Evolutionary conservation across 2,113 vertebrate genomes (phyloP), one percentile per base, ranked within the genome.

Genomic region (Malaclemys terrapin): DNA sequence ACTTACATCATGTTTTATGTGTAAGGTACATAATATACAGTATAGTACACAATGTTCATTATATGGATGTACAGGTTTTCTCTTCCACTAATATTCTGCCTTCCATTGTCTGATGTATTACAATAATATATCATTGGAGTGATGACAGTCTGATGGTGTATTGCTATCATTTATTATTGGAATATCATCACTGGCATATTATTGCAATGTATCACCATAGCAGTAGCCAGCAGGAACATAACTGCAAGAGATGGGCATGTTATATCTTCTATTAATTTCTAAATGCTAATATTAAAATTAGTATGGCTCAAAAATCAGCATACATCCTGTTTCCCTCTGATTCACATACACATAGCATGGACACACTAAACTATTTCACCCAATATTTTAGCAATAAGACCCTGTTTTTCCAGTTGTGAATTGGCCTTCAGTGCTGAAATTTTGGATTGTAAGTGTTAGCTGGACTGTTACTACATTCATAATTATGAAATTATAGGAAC

Each of bases 101-200:
- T 92, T 90, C 85, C 76, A 49, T 65, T 97, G 88, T 89, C 92
- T 85, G 81, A 56, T 97, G 88, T 93, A 98, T 91, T 75, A 85
- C 59, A 42, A 82, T 10, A 78, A 90, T 88, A 91, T 91, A 75
- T 94, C 75, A 84, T 87, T 2, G 62, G 85, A 95, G 93, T 87
- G 96, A 94, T 94, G 96, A 97, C 3, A 54, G 91, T 94, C 92
- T 93, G 96, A 93, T 96, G 89, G 84, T 82, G 90, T 97, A 97
- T 97, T 97, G 92, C 94, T 89, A 96, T 97, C 96, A 93, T 97
- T 96, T 97, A 96, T 96, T 97, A 95, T 89, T 90, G 81, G 79
- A 97, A 95, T 96, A 98, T 94, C 93, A 97, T 96, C 96, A 86
- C 95, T 93, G 94, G 89, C 93, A 94, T 97, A 97, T 97, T 97